phyloP scores from a whole-genome alignment of 2,797 vertebrate species.

The Syngnathus rostellatus region DNA sequence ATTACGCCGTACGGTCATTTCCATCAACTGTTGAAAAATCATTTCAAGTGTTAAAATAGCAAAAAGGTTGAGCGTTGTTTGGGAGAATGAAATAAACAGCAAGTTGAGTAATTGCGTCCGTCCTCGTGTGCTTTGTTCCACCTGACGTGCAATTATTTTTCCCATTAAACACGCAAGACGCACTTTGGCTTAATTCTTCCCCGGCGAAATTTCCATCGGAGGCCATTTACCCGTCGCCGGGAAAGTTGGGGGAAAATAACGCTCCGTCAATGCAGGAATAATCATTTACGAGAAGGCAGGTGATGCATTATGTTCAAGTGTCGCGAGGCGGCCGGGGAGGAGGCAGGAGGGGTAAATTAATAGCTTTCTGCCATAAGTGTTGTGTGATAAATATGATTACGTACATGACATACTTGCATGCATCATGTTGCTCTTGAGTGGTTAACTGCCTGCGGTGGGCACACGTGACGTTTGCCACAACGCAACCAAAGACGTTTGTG shows the following conservation, averaged over 20 bases:
- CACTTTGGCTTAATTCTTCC: slow-evolving; percentile 74
- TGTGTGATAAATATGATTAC: slow-evolving; percentile 75
- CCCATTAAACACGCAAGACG: slow-evolving; percentile 79
- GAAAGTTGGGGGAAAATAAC: slow-evolving; percentile 76
- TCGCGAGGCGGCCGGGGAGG: slow-evolving; percentile 65
- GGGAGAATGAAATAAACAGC: slow-evolving; percentile 11
- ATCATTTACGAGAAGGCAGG: slow-evolving; percentile 70
- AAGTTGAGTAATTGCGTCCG: slow-evolving; percentile 54
- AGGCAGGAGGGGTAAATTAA: slow-evolving; percentile 61
- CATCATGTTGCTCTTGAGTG: slow-evolving; percentile 69
- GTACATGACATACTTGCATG: slow-evolving; percentile 64
- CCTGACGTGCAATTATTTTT: slow-evolving; percentile 84
- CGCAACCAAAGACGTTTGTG: slow-evolving; percentile 50
- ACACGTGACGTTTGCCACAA: slow-evolving; percentile 53
- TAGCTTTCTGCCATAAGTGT: slow-evolving; percentile 76
- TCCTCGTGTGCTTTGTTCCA: slow-evolving; percentile 74
- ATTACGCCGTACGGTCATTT: slow-evolving; percentile 68
- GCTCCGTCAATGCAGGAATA: slow-evolving; percentile 72
- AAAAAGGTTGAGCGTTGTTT: neutral
- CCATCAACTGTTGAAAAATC: neutral
- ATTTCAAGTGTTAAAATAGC: neutral
- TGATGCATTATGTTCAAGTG: slow-evolving; percentile 76
- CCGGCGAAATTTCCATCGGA: slow-evolving; percentile 79
- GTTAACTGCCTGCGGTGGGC: slow-evolving; percentile 60
- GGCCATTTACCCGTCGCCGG: slow-evolving; percentile 70